These are phyloP conservation scores for Nephrotoma guestfalica DNA, from an alignment of 2,888 invertebrate species.

Conservation along the genomic window DNA sequence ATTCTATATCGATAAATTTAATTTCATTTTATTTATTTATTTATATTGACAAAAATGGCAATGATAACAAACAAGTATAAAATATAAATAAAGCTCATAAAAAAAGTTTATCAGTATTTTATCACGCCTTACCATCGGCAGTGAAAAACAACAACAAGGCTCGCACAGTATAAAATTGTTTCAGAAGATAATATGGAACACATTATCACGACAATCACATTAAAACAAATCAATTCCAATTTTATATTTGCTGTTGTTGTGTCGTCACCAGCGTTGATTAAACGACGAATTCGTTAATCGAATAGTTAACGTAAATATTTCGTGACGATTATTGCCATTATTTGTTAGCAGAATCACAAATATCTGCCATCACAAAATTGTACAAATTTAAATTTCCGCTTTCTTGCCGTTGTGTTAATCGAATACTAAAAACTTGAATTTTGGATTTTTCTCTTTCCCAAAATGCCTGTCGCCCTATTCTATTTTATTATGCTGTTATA, in stretches of 20 bases:
- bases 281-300: not conserved
- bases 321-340: not conserved
- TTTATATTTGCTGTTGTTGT: not conserved
- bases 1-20: not conserved
- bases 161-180: not conserved
- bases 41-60: not conserved
- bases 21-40: not conserved
- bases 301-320: not conserved
- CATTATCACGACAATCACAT: not conserved
- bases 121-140: not conserved
- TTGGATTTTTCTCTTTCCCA: not conserved
- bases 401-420: not conserved
- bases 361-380: not conserved
- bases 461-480: not conserved
- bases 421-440: not conserved
- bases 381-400: not conserved
- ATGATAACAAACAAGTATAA: not conserved
- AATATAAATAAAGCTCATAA: not conserved
- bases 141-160: not conserved
- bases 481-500: not conserved
- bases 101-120: not conserved
- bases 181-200: not conserved
- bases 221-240: not conserved
- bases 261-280: not conserved
- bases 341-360: not conserved